Conservation (phyloP, 2,888 invertebrate species). For the Acronicta alni region DNA sequence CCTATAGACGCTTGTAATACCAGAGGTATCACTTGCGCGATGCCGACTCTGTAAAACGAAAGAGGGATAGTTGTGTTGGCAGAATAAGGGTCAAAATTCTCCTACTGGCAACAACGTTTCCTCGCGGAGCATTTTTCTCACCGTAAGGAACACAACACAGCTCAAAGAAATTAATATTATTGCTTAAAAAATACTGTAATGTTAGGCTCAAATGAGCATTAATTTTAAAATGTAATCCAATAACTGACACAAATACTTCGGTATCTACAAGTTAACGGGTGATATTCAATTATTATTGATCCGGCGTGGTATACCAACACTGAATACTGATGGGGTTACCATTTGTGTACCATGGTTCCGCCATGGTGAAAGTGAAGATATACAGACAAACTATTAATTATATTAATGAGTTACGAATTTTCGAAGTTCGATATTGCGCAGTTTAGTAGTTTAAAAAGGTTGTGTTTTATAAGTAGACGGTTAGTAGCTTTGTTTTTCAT, state of each 20-base stretch:
- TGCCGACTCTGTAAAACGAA: no score
- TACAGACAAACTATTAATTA: conserved; percentile 67
- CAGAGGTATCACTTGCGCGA: no score
- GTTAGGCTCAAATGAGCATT: neutral
- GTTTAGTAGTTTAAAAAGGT: conserved; percentile 26
- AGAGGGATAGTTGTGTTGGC: no score
- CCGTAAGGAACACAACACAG: no score
- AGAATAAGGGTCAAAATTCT: no score
- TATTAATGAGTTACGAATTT: conserved; percentile 60
- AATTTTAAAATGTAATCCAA: conserved; percentile 26
- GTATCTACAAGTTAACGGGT: conserved; percentile 67
- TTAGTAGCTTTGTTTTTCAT: no score
- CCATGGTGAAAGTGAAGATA: conserved; percentile 74
- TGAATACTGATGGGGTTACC: conserved; percentile 75
- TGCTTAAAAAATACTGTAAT: neutral
- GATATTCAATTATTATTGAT: conserved; percentile 75
- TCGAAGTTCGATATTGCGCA: conserved; percentile 30
- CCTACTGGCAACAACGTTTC: no score
- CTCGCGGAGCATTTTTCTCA: no score
- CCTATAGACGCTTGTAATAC: no score
- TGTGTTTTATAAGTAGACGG: neutral
- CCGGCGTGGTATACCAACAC: conserved; percentile 57
- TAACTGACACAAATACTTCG: conserved; percentile 68
- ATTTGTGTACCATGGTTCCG: conserved; percentile 68
- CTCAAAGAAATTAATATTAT: no score